A percentile compares a stretch with the other conserved stretches of the same genome.
Evolutionary conservation across 2,113 vertebrate species (phyloP).

Genomic region (Blennius ocellaris): DNA sequence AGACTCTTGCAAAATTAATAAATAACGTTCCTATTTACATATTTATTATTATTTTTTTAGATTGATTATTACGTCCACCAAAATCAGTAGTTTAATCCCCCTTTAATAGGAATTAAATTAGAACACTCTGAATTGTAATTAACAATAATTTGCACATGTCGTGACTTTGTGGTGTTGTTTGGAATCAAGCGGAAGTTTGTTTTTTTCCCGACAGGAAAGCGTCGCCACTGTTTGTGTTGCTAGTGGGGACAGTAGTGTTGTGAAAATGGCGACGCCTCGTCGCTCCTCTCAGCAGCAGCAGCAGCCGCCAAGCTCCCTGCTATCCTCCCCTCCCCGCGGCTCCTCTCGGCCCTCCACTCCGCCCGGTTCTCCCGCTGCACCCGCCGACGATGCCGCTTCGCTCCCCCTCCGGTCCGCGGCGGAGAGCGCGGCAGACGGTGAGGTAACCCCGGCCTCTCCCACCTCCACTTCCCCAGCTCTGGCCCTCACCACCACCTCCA

Average conservation of each 20-base stretch:
- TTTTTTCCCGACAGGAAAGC: slow-evolving; percentile 52
- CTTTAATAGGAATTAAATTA: too few relatives aligned
- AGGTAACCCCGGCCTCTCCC: slow-evolving; percentile 72
- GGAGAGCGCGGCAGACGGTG: slow-evolving; percentile 64
- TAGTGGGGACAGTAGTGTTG: slow-evolving; percentile 75
- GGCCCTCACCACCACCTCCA: slow-evolving; percentile 61
- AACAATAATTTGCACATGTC: too few relatives aligned
- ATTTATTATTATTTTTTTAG: too few relatives aligned
- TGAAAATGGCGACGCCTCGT: slow-evolving; percentile 80
- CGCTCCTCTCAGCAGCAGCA: slow-evolving; percentile 73
- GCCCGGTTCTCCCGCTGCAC: slow-evolving; percentile 43
- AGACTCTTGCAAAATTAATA: too few relatives aligned
- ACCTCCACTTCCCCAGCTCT: slow-evolving; percentile 50
- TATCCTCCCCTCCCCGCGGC: slow-evolving; percentile 65
- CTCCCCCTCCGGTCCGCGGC: slow-evolving; percentile 25
- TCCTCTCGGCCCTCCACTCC: slow-evolving; percentile 48
- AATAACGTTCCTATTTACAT: too few relatives aligned
- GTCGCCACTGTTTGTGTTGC: slow-evolving; percentile 77
- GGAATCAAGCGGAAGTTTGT: slow-evolving; percentile 57
- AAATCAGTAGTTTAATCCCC: too few relatives aligned
- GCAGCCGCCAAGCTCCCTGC: slow-evolving; percentile 40
- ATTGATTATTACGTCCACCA: too few relatives aligned
- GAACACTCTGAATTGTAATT: too few relatives aligned
- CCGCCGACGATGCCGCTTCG: slow-evolving; percentile 42
- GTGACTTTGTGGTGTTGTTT: too few relatives aligned